Evolutionary conservation across 1,140 invertebrate species (phyloP).

Genomic region (Arctopsyche grandis): DNA sequence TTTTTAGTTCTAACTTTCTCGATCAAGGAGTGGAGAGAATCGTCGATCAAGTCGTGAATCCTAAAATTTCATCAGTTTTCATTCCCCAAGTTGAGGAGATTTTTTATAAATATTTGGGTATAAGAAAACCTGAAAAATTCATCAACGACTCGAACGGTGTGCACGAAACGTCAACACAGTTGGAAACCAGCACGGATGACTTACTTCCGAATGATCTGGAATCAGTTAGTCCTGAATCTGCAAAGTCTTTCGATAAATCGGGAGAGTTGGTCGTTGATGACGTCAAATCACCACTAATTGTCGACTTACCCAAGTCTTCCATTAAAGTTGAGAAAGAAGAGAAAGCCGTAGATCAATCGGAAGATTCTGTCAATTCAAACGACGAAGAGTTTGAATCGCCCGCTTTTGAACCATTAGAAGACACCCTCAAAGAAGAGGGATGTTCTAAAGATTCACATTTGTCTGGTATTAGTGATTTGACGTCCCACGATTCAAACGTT

Average conservation of each 20-base stretch:
- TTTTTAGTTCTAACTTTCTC: constrained; percentile 78
- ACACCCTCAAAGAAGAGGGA: constrained; percentile 53
- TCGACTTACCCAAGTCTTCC: not conserved
- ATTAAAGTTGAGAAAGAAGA: constrained; percentile 56
- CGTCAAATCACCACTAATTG: not conserved
- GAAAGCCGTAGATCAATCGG: constrained; percentile 54
- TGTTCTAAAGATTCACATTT: constrained; percentile 66
- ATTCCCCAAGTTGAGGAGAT: constrained; percentile 91
- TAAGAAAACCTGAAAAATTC: constrained; percentile 58
- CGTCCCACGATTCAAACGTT: constrained; percentile 62
- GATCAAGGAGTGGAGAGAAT: constrained; percentile 90
- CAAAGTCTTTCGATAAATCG: constrained; percentile 65
- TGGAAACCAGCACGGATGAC: constrained; percentile 60
- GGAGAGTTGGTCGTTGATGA: constrained; percentile 7
- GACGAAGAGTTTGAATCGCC: constrained; percentile 75
- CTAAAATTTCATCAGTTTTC: constrained; percentile 88
- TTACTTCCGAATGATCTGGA: constrained; percentile 79
- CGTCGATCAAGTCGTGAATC: constrained; percentile 94
- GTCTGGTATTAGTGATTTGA: constrained; percentile 70
- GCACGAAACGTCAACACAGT: constrained; percentile 4
- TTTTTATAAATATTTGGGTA: constrained; percentile 87
- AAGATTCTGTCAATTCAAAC: constrained; percentile 67
- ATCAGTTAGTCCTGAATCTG: constrained; percentile 81
- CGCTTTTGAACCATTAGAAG: constrained; percentile 72
- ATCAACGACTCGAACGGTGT: constrained; percentile 31